These are phyloP conservation scores for Lophura nycthemera DNA, from an alignment of 2,113 vertebrate genomes.

Conservation along the genomic window DNA sequence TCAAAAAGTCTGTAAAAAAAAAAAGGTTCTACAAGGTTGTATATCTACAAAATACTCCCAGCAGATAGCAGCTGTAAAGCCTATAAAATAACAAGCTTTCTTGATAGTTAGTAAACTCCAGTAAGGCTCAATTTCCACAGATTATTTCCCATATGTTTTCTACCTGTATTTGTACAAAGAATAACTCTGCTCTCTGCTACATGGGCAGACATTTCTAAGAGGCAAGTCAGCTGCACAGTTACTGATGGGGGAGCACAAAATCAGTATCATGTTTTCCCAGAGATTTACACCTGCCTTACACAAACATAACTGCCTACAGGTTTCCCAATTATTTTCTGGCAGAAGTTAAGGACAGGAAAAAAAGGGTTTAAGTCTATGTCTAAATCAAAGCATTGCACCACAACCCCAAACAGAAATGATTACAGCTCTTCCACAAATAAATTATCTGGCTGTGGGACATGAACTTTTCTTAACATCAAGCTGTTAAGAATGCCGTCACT, in stretches of 20 bases:
- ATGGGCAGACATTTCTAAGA: neutral
- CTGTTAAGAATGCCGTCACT: neutral
- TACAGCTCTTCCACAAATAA: neutral
- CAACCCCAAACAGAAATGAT: neutral
- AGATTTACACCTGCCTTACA: neutral
- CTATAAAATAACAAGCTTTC: neutral
- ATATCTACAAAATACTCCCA: neutral
- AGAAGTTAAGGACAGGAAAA: neutral
- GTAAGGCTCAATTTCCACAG: neutral
- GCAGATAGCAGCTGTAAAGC: neutral
- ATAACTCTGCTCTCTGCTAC: neutral
- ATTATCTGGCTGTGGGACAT: neutral
- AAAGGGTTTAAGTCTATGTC: neutral
- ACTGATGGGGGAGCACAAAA: neutral
- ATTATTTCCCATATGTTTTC: neutral
- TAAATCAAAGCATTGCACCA: neutral
- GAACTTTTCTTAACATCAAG: neutral
- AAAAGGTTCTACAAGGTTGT: neutral
- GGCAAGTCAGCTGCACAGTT: fast-evolving
- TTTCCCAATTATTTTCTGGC: neutral
- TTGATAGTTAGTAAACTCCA: neutral
- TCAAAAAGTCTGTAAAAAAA: neutral
- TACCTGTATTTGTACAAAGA: neutral
- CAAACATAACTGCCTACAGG: neutral
- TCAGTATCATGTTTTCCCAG: fast-evolving